Percentiles rank a stretch among this genome's conserved stretches.
Evolutionary conservation across 1,140 invertebrate genomes (phyloP).

Genomic region (Ladona fulva): DNA sequence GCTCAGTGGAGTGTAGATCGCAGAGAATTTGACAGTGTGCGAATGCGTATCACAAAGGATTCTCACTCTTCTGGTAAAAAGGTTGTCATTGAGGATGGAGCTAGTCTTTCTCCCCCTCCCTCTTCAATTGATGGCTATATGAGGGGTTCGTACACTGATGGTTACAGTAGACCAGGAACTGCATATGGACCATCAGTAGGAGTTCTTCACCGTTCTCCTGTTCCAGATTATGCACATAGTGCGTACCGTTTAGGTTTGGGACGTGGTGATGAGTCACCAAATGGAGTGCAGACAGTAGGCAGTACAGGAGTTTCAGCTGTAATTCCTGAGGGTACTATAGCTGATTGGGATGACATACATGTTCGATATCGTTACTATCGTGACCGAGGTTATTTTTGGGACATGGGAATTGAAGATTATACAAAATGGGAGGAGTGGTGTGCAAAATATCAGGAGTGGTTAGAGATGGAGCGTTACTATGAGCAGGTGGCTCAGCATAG

Average conservation of each 20-base stretch:
- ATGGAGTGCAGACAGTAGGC: slow-evolving; percentile 38
- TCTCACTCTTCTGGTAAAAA: slow-evolving; percentile 54
- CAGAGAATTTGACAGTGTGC: slow-evolving; percentile 54
- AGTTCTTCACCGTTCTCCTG: background rate
- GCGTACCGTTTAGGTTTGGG: background rate
- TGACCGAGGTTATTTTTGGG: slow-evolving; percentile 69
- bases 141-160: background rate
- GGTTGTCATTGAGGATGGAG: slow-evolving; percentile 57
- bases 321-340: slow-evolving; percentile 54
- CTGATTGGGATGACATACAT: slow-evolving; percentile 74
- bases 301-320: slow-evolving; percentile 41
- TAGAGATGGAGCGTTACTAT: slow-evolving; percentile 71
- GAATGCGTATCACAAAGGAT: slow-evolving; percentile 70
- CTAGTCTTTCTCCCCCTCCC: slow-evolving; percentile 1
- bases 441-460: slow-evolving; percentile 86
- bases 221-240: background rate
- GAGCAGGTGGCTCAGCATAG: slow-evolving; percentile 32
- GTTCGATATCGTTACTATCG: slow-evolving; percentile 80
- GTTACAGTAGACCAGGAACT: background rate
- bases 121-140: background rate
- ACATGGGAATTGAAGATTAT: slow-evolving; percentile 68
- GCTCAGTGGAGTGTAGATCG: slow-evolving; percentile 76
- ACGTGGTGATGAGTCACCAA: slow-evolving; percentile 23
- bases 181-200: background rate
- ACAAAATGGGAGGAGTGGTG: slow-evolving; percentile 91